phyloP scores from a whole-genome alignment of 2,797 vertebrate genomes.

The Falco biarmicus region DNA sequence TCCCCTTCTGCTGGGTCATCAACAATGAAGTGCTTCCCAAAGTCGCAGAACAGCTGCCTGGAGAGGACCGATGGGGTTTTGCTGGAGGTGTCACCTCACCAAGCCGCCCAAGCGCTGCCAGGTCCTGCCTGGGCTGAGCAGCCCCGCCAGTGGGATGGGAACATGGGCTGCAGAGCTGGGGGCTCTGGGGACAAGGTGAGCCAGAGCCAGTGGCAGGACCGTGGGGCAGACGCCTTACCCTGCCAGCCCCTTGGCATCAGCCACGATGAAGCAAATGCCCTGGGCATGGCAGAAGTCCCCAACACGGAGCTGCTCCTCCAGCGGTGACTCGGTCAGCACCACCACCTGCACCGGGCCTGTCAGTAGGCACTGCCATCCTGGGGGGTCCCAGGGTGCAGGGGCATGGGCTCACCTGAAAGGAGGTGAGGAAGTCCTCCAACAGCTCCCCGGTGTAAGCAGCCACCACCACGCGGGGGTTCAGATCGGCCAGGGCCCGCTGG shows the following conservation, averaged over 20 bases:
- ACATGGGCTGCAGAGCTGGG: neutral
- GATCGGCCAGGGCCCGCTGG: constrained; percentile 69
- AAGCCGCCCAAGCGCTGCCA: neutral
- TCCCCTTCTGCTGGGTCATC: constrained; percentile 78
- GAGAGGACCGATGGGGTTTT: neutral
- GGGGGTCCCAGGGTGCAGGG: accelerated
- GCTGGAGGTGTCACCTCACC: neutral
- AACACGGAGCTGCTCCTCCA: constrained; percentile 86
- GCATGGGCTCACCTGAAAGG: constrained; percentile 78
- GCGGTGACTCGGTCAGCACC: constrained; percentile 84
- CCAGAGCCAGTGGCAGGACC: neutral
- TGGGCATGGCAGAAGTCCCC: constrained; percentile 82
- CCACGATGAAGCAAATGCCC: constrained; percentile 83
- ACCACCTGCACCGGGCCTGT: constrained; percentile 80
- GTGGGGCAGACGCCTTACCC: constrained; percentile 75
- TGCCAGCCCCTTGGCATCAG: constrained; percentile 86
- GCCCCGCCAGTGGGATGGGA: accelerated
- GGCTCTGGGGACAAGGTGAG: neutral
- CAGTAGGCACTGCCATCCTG: accelerated
- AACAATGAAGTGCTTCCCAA: constrained; percentile 84
- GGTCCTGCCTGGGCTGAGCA: accelerated
- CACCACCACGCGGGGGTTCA: constrained; percentile 82
- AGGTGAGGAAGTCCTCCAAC: constrained; percentile 73
- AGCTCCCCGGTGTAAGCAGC: constrained; percentile 67
- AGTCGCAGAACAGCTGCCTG: constrained; percentile 94